Conservation (phyloP, 1,140 invertebrate species). For the Propsilocerus akamusi region DNA sequence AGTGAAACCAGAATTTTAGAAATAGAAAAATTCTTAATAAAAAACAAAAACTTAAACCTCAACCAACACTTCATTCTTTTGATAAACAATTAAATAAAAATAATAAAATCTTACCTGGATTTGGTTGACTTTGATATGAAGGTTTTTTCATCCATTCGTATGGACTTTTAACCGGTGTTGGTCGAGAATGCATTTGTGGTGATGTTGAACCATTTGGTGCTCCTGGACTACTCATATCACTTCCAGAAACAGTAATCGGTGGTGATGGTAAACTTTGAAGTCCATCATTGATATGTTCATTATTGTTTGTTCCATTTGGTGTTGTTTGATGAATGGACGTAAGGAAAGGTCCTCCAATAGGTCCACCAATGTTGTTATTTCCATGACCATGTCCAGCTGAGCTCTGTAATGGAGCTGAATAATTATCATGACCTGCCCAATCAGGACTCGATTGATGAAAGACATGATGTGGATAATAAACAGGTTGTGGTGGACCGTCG, state of each 20-base stretch:
- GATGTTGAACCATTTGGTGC: constrained; percentile 24
- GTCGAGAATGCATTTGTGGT: constrained; percentile 24
- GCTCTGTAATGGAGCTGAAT: constrained; percentile 21
- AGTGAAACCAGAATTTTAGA: background rate
- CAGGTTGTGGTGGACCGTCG: constrained; percentile 29
- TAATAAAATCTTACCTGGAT: constrained; percentile 46
- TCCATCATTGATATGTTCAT: constrained; percentile 10
- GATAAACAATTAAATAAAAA: background rate
- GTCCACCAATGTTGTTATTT: constrained; percentile 12
- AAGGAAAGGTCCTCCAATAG: constrained; percentile 21
- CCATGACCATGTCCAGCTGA: background rate
- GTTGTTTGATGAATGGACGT: constrained; percentile 24
- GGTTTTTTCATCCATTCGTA: constrained; percentile 84
- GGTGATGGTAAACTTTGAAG: constrained; percentile 29
- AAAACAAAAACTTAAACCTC: background rate
- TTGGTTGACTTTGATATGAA: constrained; percentile 59
- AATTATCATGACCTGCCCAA: constrained; percentile 20
- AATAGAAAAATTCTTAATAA: background rate
- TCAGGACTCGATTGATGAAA: constrained; percentile 18
- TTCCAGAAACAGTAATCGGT: constrained; percentile 40
- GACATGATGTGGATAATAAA: constrained; percentile 25
- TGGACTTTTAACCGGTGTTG: constrained; percentile 49
- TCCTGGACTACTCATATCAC: constrained; percentile 44
- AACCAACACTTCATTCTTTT: background rate
- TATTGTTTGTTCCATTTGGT: constrained; percentile 19